Evolutionary conservation across 2,113 vertebrate species (phyloP).

Genomic region (Desmodus rotundus): DNA sequence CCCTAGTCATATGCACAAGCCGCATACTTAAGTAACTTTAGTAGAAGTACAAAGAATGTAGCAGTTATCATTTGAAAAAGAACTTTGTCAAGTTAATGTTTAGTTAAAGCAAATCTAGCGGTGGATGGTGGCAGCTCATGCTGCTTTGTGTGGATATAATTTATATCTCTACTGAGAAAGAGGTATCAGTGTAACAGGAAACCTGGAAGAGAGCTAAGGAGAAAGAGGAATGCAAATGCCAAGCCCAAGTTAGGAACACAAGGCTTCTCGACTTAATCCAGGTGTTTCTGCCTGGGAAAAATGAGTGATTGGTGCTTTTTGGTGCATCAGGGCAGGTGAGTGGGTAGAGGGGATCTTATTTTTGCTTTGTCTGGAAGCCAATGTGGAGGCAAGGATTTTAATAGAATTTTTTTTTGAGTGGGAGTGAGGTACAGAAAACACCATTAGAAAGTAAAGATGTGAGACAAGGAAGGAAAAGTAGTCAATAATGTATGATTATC

Average conservation of each 20-base stretch:
- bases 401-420: not conserved
- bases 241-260: not conserved
- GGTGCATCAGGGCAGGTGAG: not conserved
- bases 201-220: not conserved
- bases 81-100: not conserved
- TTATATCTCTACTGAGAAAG: not conserved
- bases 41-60: not conserved
- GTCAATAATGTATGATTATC: not conserved
- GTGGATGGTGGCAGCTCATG: accelerated
- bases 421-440: not conserved
- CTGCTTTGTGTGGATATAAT: not conserved
- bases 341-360: not conserved
- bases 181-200: too few relatives aligned
- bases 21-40: not conserved
- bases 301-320: not conserved
- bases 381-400: not conserved
- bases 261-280: not conserved
- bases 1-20: not conserved
- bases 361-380: not conserved
- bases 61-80: not conserved
- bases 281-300: not conserved
- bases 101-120: not conserved
- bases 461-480: not conserved
- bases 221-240: not conserved
- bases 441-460: not conserved